Evolutionary conservation across 2,113 vertebrate genomes (phyloP).

Genomic region (Drymodes brunneopygia): DNA sequence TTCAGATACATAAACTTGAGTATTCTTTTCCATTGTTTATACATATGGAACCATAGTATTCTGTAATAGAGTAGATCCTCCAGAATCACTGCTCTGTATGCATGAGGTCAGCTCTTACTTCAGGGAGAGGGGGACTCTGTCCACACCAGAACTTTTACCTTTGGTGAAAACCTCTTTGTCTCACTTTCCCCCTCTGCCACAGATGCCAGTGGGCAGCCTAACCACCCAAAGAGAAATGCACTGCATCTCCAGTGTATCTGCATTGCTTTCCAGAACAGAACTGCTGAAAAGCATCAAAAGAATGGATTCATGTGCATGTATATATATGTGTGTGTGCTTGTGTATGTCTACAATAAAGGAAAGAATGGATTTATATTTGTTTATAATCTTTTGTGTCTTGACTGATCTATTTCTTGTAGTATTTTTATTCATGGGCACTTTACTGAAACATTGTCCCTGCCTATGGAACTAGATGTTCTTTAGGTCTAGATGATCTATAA

Average conservation of each 20-base stretch:
- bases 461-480: not conserved
- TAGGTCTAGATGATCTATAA: not conserved
- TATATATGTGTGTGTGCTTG: fast-evolving
- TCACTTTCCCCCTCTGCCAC: not conserved
- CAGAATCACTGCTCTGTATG: not conserved
- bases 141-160: not conserved
- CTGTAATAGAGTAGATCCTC: not conserved
- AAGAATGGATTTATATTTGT: not conserved
- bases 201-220: not conserved
- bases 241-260: not conserved
- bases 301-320: fast-evolving
- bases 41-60: fast-evolving
- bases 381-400: not conserved
- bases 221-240: not conserved
- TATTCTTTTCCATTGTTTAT: not conserved
- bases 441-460: not conserved
- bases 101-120: not conserved
- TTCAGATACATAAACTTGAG: not conserved
- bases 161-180: not conserved
- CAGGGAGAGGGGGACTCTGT: fast-evolving
- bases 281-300: not conserved
- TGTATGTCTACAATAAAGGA: not conserved
- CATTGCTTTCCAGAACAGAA: not conserved
- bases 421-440: not conserved
- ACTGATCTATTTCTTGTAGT: not conserved